phyloP scores from a whole-genome alignment of 37 sponge, comb jelly and placozoan genomes.

The Mnemiopsis leidyi region DNA sequence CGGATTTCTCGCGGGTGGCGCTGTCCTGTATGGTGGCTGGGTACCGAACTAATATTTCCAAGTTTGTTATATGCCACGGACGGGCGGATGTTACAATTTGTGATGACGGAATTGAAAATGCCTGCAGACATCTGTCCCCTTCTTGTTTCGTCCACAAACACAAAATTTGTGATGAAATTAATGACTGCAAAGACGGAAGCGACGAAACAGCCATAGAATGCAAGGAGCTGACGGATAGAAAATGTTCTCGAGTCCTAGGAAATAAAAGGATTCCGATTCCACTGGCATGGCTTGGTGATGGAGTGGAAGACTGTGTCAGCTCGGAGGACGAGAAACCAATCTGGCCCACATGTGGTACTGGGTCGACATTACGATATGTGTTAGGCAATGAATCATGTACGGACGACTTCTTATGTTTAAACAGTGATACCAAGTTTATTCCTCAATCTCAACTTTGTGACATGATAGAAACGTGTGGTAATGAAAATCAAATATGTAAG shows the following conservation, averaged over 20 bases:
- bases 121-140: background rate
- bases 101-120: background rate
- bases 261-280: background rate
- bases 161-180: background rate
- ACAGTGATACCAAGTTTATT: background rate
- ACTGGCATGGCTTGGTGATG: background rate
- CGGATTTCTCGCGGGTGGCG: background rate
- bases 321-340: background rate
- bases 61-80: background rate
- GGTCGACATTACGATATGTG: background rate
- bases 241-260: background rate
- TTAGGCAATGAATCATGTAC: background rate
- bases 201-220: background rate
- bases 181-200: background rate
- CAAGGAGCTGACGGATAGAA: background rate
- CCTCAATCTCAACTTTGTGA: background rate
- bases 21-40: background rate
- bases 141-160: background rate
- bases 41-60: background rate
- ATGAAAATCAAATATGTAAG: background rate
- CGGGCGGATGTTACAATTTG: background rate
- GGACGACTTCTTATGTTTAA: background rate
- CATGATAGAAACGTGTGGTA: background rate
- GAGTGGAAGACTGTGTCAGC: background rate
- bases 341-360: background rate